phyloP scores from a whole-genome alignment of 1,140 invertebrate species.

The Yoshiicerus persimilis region DNA sequence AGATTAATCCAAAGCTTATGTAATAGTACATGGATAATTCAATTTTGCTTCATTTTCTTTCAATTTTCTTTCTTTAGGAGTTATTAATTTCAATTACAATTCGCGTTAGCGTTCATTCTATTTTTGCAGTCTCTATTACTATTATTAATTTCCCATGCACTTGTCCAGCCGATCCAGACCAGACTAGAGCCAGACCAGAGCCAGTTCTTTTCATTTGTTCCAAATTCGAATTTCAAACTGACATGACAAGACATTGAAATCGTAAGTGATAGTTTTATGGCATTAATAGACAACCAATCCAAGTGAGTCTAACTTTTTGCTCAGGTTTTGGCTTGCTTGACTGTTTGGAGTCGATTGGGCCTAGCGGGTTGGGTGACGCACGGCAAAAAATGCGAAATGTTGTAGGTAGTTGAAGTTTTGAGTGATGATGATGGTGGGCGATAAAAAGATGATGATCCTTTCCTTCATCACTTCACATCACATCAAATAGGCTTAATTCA shows the following conservation, averaged over 20 bases:
- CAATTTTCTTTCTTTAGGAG: not conserved
- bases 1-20: not conserved
- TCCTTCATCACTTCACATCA: conserved; percentile 1
- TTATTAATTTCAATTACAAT: not conserved
- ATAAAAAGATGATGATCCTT: conserved; percentile 14
- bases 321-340: not conserved
- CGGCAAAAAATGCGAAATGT: not conserved
- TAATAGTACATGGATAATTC: not conserved
- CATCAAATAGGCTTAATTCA: conserved; percentile 2
- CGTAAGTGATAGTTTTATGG: not conserved
- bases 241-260: not conserved
- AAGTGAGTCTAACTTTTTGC: not conserved
- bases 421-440: conserved; percentile 14
- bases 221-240: not conserved
- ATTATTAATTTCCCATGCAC: not conserved
- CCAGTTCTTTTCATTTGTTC: no score
- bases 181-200: no score
- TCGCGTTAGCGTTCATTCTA: not conserved
- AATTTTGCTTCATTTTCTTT: not conserved
- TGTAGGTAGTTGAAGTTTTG: not conserved
- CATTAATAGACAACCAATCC: not conserved
- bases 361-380: not conserved
- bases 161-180: not conserved
- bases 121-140: not conserved
- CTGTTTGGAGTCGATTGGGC: not conserved